These are phyloP conservation scores for Hippocampus barbouri DNA, from an alignment of 2,113 vertebrate species.

Conservation along the genomic window DNA sequence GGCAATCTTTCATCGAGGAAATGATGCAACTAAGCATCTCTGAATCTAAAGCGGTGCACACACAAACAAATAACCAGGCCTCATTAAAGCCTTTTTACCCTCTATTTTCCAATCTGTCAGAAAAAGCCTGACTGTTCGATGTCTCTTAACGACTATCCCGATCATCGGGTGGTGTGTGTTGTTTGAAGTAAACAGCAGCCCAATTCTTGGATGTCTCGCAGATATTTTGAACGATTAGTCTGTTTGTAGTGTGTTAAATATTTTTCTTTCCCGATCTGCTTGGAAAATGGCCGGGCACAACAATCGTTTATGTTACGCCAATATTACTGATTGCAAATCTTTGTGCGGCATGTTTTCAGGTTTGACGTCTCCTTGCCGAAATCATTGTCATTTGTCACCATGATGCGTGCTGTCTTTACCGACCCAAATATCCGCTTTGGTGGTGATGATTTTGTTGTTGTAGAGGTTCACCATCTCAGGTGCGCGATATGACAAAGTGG, in stretches of 20 bases:
- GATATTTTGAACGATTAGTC: no score
- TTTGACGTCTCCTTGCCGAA: neutral
- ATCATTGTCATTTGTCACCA: neutral
- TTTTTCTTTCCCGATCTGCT: no score
- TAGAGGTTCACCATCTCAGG: conserved; percentile 99
- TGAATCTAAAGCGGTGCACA: neutral
- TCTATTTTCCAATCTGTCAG: neutral
- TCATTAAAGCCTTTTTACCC: neutral
- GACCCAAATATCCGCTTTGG: conserved; percentile 97
- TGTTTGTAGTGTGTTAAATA: no score
- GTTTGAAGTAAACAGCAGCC: no score
- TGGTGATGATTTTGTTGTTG: conserved; percentile 94
- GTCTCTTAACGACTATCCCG: neutral
- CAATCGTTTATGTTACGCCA: no score
- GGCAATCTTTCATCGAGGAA: conserved; percentile 1
- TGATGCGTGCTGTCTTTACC: conserved; percentile 32
- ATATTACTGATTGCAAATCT: no score
- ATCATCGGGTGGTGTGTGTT: no score
- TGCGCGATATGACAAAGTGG: conserved; percentile 93
- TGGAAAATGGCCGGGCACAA: neutral
- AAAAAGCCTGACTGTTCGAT: neutral
- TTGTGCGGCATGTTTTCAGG: neutral
- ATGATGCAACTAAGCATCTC: neutral
- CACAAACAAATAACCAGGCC: neutral
- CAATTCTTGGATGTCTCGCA: no score